phyloP scores from a whole-genome alignment of 2,888 invertebrate genomes.

The Tipula helvola region DNA sequence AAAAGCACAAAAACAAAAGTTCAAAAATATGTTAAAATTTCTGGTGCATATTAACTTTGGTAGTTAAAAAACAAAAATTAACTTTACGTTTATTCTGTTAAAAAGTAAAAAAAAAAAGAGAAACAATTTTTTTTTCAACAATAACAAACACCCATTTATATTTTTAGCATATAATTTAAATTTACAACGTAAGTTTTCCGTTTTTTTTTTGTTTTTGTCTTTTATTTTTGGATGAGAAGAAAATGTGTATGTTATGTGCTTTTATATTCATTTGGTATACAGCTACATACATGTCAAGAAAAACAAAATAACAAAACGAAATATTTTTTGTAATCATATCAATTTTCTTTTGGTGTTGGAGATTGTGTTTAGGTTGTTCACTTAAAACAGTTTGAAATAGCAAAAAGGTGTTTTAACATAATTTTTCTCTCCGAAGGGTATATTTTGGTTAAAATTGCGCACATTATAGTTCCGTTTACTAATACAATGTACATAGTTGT shows the following conservation, averaged over 20 bases:
- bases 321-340: not conserved
- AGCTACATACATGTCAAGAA: not conserved
- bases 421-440: not conserved
- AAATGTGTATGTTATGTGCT: not conserved
- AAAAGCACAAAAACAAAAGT: not conserved
- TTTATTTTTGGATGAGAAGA: not conserved
- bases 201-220: not conserved
- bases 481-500: not conserved
- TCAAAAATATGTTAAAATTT: not conserved
- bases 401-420: not conserved
- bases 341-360: not conserved
- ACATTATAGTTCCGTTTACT: too few relatives aligned
- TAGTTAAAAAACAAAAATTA: not conserved
- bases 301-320: not conserved
- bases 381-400: not conserved
- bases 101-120: not conserved
- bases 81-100: not conserved
- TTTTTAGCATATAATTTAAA: not conserved
- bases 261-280: not conserved
- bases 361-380: not conserved
- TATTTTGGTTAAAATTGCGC: too few relatives aligned
- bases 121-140: not conserved
- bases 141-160: not conserved
- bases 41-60: not conserved
- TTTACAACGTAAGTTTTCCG: not conserved